phyloP scores from a whole-genome alignment of 2,888 invertebrate genomes.

The Drosophila niveifrons region DNA sequence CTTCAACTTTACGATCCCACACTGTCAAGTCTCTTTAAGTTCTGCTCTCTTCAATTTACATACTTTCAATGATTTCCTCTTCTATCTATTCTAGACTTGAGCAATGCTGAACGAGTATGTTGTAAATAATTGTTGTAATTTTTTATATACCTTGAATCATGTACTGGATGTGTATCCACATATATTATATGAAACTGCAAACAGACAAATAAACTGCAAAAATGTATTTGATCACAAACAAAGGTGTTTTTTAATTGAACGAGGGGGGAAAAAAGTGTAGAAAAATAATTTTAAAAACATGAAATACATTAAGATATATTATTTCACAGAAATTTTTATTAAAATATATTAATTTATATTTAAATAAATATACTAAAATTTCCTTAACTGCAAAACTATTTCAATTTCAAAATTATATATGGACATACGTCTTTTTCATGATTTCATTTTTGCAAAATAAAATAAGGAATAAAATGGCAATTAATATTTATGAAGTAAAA shows the following conservation, averaged over 20 bases:
- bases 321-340: no score
- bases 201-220: constrained; percentile 83
- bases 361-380: no score
- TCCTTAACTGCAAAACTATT: no score
- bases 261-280: not conserved
- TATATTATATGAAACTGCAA: constrained; percentile 79
- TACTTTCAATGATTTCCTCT: constrained; percentile 28
- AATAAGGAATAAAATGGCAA: no score
- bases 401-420: no score
- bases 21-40: constrained; percentile 26
- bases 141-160: constrained; percentile 42
- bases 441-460: no score
- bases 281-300: no score
- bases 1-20: constrained; percentile 12
- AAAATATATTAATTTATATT: no score
- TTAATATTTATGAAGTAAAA: no score
- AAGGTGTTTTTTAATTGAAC: not conserved
- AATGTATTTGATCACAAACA: constrained; percentile 79
- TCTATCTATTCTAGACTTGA: constrained; percentile 42
- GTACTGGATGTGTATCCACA: constrained; percentile 56
- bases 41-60: constrained; percentile 7
- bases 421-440: no score
- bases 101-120: constrained; percentile 72
- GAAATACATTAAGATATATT: not conserved
- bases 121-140: constrained; percentile 82